Conservation (phyloP, 1,140 invertebrate genomes). For the Vanessa atalanta region DNA sequence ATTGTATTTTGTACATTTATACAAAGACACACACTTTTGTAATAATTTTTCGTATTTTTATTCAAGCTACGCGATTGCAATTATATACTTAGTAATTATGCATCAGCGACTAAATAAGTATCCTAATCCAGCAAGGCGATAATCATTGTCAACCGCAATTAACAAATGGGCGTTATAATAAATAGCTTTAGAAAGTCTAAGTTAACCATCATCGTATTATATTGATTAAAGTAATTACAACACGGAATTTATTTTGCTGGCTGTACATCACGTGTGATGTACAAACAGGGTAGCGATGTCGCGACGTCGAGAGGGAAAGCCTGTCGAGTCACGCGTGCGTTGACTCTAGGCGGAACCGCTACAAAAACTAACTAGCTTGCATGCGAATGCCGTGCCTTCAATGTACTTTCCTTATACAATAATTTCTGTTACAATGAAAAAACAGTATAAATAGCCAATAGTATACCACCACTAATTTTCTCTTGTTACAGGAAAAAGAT, state of each 20-base stretch:
- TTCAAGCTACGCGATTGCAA: slow-evolving; percentile 48
- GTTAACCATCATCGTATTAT: slow-evolving; percentile 28
- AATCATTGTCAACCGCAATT: slow-evolving; percentile 42
- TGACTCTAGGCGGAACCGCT: slow-evolving; percentile 68
- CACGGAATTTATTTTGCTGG: slow-evolving; percentile 40
- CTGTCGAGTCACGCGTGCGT: slow-evolving; percentile 61
- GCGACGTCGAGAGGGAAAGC: slow-evolving; percentile 63
- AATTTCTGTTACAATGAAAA: not conserved
- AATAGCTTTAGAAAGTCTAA: slow-evolving; percentile 57
- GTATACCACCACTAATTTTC: slow-evolving; percentile 49
- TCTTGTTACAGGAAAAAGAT: slow-evolving; percentile 81
- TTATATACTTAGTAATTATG: slow-evolving; percentile 32
- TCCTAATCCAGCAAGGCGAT: slow-evolving; percentile 39
- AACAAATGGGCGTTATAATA: slow-evolving; percentile 43
- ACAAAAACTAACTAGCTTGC: slow-evolving; percentile 52
- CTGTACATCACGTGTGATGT: slow-evolving; percentile 53
- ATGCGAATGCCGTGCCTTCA: slow-evolving; percentile 45
- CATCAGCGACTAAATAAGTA: slow-evolving; percentile 47
- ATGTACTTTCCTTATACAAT: slow-evolving; percentile 22
- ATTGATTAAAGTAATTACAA: slow-evolving; percentile 32
- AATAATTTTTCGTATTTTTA: not conserved
- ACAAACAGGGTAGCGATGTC: slow-evolving; percentile 37
- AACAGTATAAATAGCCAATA: slow-evolving; percentile 5
- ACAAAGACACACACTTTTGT: not conserved
- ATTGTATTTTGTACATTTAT: not conserved